Evolutionary conservation across 2,113 vertebrate genomes (phyloP), one percentile per base, ranked within the genome.

Genomic region (Corythornis madagascariensis): DNA sequence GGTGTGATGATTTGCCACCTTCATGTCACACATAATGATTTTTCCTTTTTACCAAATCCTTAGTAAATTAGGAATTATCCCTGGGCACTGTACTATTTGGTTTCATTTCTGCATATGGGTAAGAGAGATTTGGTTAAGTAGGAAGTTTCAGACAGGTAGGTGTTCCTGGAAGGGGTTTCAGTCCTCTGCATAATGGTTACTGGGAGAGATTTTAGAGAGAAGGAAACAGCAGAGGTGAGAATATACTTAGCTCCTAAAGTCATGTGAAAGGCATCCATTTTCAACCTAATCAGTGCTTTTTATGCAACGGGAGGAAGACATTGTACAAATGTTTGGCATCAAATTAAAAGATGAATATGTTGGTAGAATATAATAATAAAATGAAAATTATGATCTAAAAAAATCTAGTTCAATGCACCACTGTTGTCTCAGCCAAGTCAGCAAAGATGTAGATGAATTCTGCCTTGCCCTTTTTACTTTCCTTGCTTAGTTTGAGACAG

Each of bases 391-490:
- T 74, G 45, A n/a, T 87, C 65, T 82, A 72, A 48, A 72, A n/a
- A 87, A 78, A 11, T 64, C 70, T 74, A 60, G 17, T 72, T 93
- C 84, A 90, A 29, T 75, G 70, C 45, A 56, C 47, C 47, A 29
- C 53, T 35, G 35, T 79, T 72, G 61, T 78, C 53, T 89, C 48
- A 82, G 61, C 40, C 66, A 92, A 84, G 29, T 93, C 84, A 92
- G 84, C 70, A 87, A 91, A 85, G 73, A 83, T 71, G 65, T 35
- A 75, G 61, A 90, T 93, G 90, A 78, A 72, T 92, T 93, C 80
- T 93, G 26, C 25, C n/a, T 92, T 4, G 7, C 19, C 35, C 76
- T n/a, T 72, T 66, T 45, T 28, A 69, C 66, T 57, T 52, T 57
- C 10, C 28, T 82, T 89, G 25, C 67, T 80, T 69, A 35, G 53